Conservation (phyloP, 2,797 vertebrate genomes). For the Cossypha polioptera region DNA sequence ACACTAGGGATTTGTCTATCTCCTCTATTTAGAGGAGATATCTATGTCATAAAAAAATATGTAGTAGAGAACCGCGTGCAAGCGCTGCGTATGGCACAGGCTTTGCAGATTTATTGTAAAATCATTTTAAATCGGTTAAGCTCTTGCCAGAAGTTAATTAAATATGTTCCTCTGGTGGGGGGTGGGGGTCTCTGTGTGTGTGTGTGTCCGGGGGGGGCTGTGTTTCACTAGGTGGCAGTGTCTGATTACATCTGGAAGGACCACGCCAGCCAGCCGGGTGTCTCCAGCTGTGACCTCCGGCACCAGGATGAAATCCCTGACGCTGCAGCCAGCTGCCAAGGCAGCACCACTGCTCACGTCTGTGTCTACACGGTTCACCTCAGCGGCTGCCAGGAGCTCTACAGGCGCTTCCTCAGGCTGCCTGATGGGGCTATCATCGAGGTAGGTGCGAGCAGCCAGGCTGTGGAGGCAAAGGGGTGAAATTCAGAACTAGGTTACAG, state of each 20-base stretch:
- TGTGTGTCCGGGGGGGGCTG: neutral
- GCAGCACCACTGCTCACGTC: slow-evolving; percentile 77
- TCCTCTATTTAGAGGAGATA: slow-evolving; percentile 74
- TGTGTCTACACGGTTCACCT: slow-evolving; percentile 83
- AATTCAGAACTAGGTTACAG: neutral
- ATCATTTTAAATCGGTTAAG: slow-evolving; percentile 68
- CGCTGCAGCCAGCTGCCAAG: slow-evolving; percentile 23
- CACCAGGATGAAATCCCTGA: neutral
- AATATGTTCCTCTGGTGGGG: slow-evolving; percentile 49
- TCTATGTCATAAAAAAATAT: slow-evolving; percentile 71
- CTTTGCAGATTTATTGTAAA: slow-evolving; percentile 71
- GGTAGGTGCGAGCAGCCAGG: slow-evolving; percentile 70
- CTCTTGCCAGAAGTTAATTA: slow-evolving; percentile 77
- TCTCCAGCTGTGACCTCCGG: slow-evolving; percentile 65
- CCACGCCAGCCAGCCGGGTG: slow-evolving; percentile 36
- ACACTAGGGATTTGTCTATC: slow-evolving; percentile 75
- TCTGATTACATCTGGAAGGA: slow-evolving; percentile 89
- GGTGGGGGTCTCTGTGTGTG: neutral
- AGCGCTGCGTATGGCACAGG: slow-evolving; percentile 64
- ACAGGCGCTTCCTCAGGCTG: slow-evolving; percentile 88
- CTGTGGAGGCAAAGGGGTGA: neutral
- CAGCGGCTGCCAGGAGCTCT: slow-evolving; percentile 80
- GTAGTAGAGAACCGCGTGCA: slow-evolving; percentile 39
- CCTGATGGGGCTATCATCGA: slow-evolving; percentile 87
- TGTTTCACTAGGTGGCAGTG: slow-evolving; percentile 88